phyloP scores from a whole-genome alignment of 2,888 invertebrate species.

The Dyspetes luteomarginatus region DNA sequence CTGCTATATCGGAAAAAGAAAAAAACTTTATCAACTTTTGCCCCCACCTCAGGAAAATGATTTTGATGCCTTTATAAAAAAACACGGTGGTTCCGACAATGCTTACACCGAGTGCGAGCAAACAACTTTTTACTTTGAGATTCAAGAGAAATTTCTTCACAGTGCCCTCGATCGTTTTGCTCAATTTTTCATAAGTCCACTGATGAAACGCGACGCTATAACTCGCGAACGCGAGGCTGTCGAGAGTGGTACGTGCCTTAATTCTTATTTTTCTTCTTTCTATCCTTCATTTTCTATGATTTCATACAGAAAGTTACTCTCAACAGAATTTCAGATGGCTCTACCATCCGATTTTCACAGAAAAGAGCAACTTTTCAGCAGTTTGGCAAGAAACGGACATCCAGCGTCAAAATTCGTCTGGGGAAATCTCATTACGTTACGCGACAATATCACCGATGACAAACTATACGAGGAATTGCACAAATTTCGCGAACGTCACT shows the following conservation, averaged over 20 bases:
- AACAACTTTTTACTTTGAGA: slow-evolving; percentile 95
- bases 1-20: slow-evolving; percentile 76
- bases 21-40: not conserved
- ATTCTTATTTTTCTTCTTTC: not conserved
- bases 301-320: slow-evolving; percentile 26
- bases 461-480: slow-evolving; percentile 89
- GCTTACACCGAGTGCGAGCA: slow-evolving; percentile 94
- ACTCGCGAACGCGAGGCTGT: slow-evolving; percentile 94
- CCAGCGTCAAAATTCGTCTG: slow-evolving; percentile 93
- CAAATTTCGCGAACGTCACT: slow-evolving; percentile 90
- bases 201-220: slow-evolving; percentile 94
- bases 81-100: slow-evolving; percentile 94
- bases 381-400: slow-evolving; percentile 88
- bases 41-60: slow-evolving; percentile 77
- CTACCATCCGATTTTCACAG: slow-evolving; percentile 90
- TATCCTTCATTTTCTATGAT: not conserved
- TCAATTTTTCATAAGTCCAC: slow-evolving; percentile 93
- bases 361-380: slow-evolving; percentile 90
- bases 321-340: slow-evolving; percentile 92
- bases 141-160: slow-evolving; percentile 90
- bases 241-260: slow-evolving; percentile 88
- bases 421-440: slow-evolving; percentile 92
- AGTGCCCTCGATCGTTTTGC: slow-evolving; percentile 94
- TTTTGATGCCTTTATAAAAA: slow-evolving; percentile 84
- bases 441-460: slow-evolving; percentile 88